phyloP scores from a whole-genome alignment of 2,797 vertebrate species.

The Myioborus melanocephalus region DNA sequence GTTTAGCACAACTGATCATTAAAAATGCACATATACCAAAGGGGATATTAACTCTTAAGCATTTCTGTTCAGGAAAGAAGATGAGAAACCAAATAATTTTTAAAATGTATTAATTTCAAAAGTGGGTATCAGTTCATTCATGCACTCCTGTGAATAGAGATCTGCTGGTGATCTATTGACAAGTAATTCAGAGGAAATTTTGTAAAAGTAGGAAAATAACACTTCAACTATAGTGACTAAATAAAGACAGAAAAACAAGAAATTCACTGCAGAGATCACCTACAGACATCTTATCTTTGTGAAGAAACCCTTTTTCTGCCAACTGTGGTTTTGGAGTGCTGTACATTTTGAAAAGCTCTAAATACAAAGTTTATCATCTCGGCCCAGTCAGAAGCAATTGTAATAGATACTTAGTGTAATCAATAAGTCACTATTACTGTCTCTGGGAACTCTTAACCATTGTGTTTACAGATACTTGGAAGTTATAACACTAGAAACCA shows the following conservation, averaged over 20 bases:
- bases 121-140: neutral
- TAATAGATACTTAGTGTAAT: neutral
- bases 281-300: conserved; percentile 18
- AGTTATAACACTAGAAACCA: neutral
- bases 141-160: neutral
- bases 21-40: neutral
- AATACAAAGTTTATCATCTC: neutral
- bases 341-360: conserved; percentile 5
- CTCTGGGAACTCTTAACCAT: neutral
- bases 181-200: neutral
- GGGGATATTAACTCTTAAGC: neutral
- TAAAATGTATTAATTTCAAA: neutral
- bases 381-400: neutral
- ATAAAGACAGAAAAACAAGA: neutral
- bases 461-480: neutral
- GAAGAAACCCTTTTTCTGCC: neutral
- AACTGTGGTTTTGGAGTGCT: conserved; percentile 6
- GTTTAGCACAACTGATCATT: neutral
- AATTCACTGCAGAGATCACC: neutral
- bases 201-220: neutral
- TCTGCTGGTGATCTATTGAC: neutral
- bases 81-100: neutral
- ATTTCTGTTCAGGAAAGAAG: neutral
- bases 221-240: neutral
- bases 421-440: neutral